Evolutionary conservation across 2,888 invertebrate species (phyloP), one percentile per base, ranked within the genome.

Genomic region (Leucophora obtusa): DNA sequence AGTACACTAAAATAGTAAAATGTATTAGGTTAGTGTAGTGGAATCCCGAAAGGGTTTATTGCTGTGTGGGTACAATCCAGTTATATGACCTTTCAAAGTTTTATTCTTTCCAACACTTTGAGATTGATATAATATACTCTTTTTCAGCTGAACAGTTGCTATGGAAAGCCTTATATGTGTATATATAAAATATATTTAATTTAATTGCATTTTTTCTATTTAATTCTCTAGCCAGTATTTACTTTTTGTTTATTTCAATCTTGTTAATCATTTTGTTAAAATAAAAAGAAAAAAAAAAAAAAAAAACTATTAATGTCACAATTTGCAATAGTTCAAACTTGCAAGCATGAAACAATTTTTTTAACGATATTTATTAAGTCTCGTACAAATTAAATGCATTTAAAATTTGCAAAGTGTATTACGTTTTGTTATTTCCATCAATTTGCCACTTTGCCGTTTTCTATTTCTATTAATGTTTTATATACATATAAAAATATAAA

Each of bases 371-470:
- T 38, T 38, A 38, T 38, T 38, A 4, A 38, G 38, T 38, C 38
- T 10, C 38, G 38, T 38, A 38, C 38, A 38, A 38, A 11, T 9
- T 38, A 38, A 54, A 54, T 54, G 24, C 28, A 24, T 54, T 54
- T 54, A 21, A 54, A 24, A 7, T 54, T 10, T 21, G 21, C 14
- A 14, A 53, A 53, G 21, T 24, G n/a, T 54, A n/a, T 54, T 14
- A 14, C 21, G 54, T 38, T 38, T 38, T 38, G 38, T 38, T 38
- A 38, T 38, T 38, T 66, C 53, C 43, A 66, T 53, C 59, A 66
- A 28, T 54, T 74, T 66, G 65, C 35, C 54, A 66, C 38, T 53
- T 66, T n/a, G 60, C 6, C 28, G n/a, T 35, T 51, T 59, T 73
- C 17, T 35, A 21, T 38, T 38, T 38, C 11, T 38, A 38, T 38